A percentile compares a stretch with the other conserved stretches of the same genome.
Evolutionary conservation across 2,888 invertebrate genomes (phyloP).

Genomic region (Abrostola tripartita): DNA sequence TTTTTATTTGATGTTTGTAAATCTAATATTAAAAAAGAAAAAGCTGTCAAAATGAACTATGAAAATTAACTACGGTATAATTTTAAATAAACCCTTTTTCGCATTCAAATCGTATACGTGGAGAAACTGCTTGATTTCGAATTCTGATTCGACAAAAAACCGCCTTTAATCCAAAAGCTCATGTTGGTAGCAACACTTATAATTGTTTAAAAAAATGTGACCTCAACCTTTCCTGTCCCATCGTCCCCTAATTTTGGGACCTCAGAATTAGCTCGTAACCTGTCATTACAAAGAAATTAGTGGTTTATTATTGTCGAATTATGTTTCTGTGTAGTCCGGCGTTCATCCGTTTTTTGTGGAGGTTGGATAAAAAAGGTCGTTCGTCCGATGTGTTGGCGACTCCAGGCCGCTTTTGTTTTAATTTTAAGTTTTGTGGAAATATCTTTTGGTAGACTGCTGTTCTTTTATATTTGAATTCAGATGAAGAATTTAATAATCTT

Average conservation of each 20-base stretch:
- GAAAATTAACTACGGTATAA: too few relatives aligned
- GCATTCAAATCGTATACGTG: too few relatives aligned
- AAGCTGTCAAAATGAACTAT: too few relatives aligned
- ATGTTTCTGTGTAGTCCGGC: constrained; percentile 66
- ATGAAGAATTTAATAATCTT: too few relatives aligned
- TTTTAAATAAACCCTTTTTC: too few relatives aligned
- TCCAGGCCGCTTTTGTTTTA: constrained; percentile 51
- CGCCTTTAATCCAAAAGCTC: too few relatives aligned
- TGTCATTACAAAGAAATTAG: constrained; percentile 79
- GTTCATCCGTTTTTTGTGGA: constrained; percentile 55
- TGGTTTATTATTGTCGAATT: constrained; percentile 74
- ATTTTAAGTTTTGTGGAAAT: background rate
- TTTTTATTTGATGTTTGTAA: too few relatives aligned
- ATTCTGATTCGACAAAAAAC: too few relatives aligned
- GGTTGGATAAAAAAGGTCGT: constrained; percentile 61
- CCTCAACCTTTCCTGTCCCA: constrained; percentile 42
- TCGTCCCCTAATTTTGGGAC: constrained; percentile 41
- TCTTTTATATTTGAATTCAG: too few relatives aligned
- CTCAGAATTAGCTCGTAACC: constrained; percentile 55
- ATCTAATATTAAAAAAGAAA: too few relatives aligned
- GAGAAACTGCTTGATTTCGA: too few relatives aligned
- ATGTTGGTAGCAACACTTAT: constrained; percentile 1
- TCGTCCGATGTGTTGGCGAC: constrained; percentile 64
- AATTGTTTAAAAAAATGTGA: constrained; percentile 22
- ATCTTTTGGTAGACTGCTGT: background rate